Evolutionary conservation across 2,888 invertebrate genomes (phyloP), one percentile per base, ranked within the genome.

Genomic region (Melanostoma scalare): DNA sequence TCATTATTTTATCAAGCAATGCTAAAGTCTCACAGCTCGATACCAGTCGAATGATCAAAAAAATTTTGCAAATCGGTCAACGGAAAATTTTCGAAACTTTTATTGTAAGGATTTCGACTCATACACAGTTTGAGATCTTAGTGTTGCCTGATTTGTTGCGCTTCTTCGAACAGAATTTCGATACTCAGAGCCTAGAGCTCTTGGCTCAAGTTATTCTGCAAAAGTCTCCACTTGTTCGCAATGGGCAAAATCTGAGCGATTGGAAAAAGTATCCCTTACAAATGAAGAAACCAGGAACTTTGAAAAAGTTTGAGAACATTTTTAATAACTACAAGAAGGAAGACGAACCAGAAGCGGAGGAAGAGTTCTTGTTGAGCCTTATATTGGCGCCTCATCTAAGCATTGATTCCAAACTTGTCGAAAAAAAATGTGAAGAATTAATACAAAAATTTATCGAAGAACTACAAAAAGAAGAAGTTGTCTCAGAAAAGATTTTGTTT

Each of bases 1-100:
- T 93, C 31, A 88, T 95, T 71, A 90, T 95, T 2, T 89, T 94
- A 1, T 94, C 95, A 0, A 91, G 92, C 6, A 93, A 94, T 86
- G 90, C 95, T 0, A 93, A 93, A 63, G 90, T 96, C 8, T 93
- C 94, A 2, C 96, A 96, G 90, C 94, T 96, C 88, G 94, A 94
- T 88, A 94, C 95, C 0, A 94, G 94, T 42, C 92, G 93, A n/a
- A 91, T 96, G 67, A 93, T 95, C 0, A 93, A 93, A 87, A n/a
- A n/a, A n/a, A n/a, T n/a, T n/a, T n/a, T 20, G 20, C 20, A 20
- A 20, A 20, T 20, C 20, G 20, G 20, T 20, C 20, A 20, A 20
- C n/a, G n/a, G n/a, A n/a, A n/a, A 40, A 92, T 95, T 20, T 92
- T 94, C 40, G 92, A 95, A 61, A 92, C 93, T 72, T 94, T 96